Evolutionary conservation across 2,888 invertebrate genomes (phyloP), one percentile per base, ranked within the genome.

Genomic region (Tiliacea citrago): DNA sequence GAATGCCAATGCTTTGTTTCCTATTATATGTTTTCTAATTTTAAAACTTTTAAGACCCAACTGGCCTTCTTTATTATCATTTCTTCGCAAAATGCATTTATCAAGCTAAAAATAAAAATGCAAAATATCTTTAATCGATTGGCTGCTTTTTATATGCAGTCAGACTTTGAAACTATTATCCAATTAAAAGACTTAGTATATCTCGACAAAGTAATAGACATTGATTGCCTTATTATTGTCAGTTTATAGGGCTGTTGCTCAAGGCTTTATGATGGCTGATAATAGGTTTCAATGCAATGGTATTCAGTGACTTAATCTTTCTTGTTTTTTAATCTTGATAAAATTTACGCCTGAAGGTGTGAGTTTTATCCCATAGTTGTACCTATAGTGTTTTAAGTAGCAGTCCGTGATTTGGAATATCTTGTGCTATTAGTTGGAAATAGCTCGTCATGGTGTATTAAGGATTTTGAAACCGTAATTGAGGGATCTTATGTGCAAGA

Each of bases 161-260:
- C 12, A 62, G 21, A 51, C 74, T 24, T 81, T 73, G 13, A n/a
- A 73, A 57, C 45, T 51, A 63, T 63, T 75, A 81, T 65, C 39
- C 63, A 75, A 81, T 65, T 45, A 57, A 35, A 80, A 42, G 10
- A 16, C 35, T 75, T 47, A 21, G 7, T 39, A 73, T 24, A 3
- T 49, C 39, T 73, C n/a, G 53, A 16, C 60, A 47, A 61, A 73
- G 81, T 29, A 47, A 39, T 75, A 73, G 24, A 24, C 5, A 18
- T 60, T 18, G n/a, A 80, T 80, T 73, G 45, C 35, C 58, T 60
- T 80, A 72, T 53, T 73, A 58, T 2, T 47, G 73, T 21, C 73
- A 39, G 80, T 80, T 73, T 45, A 8, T 47, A n/a, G 18, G 29
- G 6, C 72, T 72, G 51, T 51, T 58, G 35, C 16, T 60, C 7